phyloP scores from a whole-genome alignment of 2,113 vertebrate genomes.

The Takifugu flavidus region DNA sequence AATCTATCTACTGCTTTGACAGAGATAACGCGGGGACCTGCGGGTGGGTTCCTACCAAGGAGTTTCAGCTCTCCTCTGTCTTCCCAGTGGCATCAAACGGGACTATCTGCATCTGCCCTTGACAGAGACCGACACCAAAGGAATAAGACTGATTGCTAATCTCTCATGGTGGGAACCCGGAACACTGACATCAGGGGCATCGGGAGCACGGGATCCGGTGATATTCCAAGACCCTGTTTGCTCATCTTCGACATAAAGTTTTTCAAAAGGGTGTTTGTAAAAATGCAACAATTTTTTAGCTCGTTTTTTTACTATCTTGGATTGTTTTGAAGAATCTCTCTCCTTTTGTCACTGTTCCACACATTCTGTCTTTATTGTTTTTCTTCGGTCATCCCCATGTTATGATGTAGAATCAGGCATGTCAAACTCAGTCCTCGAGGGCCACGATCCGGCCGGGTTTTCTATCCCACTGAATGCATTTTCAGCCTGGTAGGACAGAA shows the following conservation, averaged over 20 bases:
- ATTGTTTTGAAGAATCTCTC: too few relatives aligned
- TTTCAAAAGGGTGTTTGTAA: conserved; percentile 37
- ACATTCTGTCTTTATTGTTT: too few relatives aligned
- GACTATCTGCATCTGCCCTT: conserved; percentile 45
- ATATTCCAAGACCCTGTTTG: conserved; percentile 51
- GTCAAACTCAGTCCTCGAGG: too few relatives aligned
- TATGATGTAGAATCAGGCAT: too few relatives aligned
- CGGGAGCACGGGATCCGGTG: conserved; percentile 36
- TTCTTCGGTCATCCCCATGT: too few relatives aligned
- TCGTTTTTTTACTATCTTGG: too few relatives aligned
- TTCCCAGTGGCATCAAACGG: conserved; percentile 55
- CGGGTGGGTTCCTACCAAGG: conserved; percentile 31
- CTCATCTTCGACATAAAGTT: conserved; percentile 39
- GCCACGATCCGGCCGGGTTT: too few relatives aligned
- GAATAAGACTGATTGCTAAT: conserved; percentile 60
- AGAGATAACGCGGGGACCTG: conserved; percentile 31
- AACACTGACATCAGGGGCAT: conserved; percentile 29
- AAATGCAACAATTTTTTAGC: conserved; percentile 17
- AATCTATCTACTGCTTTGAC: conserved; percentile 6
- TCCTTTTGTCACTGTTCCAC: too few relatives aligned
- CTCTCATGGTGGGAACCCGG: conserved; percentile 52
- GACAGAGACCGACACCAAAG: conserved; percentile 59
- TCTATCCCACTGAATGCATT: too few relatives aligned
- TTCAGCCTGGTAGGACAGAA: too few relatives aligned
- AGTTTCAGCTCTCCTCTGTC: conserved; percentile 50